phyloP scores from a whole-genome alignment of 2,113 vertebrate genomes.

The Barbus barbus region DNA sequence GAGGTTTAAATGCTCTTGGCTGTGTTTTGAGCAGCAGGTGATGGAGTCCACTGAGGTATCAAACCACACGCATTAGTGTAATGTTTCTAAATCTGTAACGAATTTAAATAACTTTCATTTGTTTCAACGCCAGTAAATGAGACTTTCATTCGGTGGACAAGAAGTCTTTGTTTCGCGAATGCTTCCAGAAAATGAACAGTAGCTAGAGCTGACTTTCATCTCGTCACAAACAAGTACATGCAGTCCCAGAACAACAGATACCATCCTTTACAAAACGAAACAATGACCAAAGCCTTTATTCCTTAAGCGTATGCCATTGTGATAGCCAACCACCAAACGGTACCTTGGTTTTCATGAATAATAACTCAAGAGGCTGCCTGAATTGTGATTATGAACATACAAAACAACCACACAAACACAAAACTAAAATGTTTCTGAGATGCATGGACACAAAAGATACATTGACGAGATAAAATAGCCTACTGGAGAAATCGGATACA shows the following conservation, averaged over 20 bases:
- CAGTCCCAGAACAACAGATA: neutral
- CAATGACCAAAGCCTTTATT: neutral
- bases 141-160: neutral
- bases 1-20: neutral
- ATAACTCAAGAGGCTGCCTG: neutral
- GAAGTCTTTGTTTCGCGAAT: conserved; percentile 16
- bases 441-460: neutral
- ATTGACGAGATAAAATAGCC: neutral
- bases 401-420: neutral
- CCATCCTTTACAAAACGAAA: conserved; percentile 6
- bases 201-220: neutral
- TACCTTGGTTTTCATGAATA: neutral
- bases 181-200: neutral
- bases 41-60: neutral
- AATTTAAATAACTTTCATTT: neutral
- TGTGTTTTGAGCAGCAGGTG: neutral
- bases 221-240: neutral
- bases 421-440: neutral
- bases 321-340: neutral
- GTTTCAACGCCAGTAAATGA: neutral
- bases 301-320: neutral
- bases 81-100: neutral
- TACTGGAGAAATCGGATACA: too few relatives aligned
- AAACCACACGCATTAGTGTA: neutral
- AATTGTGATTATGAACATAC: neutral